A percentile compares a stretch with the other conserved stretches of the same genome.
phyloP scores from a whole-genome alignment of 2,113 vertebrate genomes.

The Nannobrachium achirus region DNA sequence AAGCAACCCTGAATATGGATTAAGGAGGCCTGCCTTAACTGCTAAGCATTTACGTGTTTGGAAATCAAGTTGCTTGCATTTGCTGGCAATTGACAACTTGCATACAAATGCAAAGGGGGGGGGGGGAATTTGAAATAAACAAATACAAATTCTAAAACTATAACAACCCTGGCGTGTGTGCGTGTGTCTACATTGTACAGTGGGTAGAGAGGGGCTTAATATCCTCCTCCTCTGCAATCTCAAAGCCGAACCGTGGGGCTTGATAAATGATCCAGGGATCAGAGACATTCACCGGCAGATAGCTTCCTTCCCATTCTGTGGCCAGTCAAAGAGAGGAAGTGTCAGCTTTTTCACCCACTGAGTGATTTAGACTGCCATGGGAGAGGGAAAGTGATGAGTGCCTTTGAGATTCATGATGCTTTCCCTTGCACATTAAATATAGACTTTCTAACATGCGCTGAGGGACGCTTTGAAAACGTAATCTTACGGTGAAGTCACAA shows the following conservation, averaged over 20 bases:
- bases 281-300: constrained; percentile 71
- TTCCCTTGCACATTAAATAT: constrained; percentile 72
- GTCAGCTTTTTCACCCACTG: constrained; percentile 71
- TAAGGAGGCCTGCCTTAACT: constrained; percentile 53
- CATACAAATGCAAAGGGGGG: no score
- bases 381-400: constrained; percentile 71
- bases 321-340: constrained; percentile 56
- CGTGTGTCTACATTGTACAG: constrained; percentile 12
- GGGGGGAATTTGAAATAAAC: no score
- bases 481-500: constrained; percentile 52
- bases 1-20: constrained; percentile 76
- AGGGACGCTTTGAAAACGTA: constrained; percentile 67
- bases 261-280: constrained; percentile 72
- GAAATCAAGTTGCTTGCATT: constrained; percentile 9
- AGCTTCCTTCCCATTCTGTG: constrained; percentile 64
- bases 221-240: constrained; percentile 52
- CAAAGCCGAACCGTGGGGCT: constrained; percentile 40
- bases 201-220: constrained; percentile 35
- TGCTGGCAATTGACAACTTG: no score
- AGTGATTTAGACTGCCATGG: constrained; percentile 72
- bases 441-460: constrained; percentile 69
- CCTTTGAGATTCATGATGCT: constrained; percentile 72
- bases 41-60: constrained; percentile 24
- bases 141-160: no score
- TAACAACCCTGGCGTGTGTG: no score